A percentile compares a stretch with the other conserved stretches of the same genome.
Evolutionary conservation across 1,140 invertebrate species (phyloP).

Genomic region (Halyomorpha halys): DNA sequence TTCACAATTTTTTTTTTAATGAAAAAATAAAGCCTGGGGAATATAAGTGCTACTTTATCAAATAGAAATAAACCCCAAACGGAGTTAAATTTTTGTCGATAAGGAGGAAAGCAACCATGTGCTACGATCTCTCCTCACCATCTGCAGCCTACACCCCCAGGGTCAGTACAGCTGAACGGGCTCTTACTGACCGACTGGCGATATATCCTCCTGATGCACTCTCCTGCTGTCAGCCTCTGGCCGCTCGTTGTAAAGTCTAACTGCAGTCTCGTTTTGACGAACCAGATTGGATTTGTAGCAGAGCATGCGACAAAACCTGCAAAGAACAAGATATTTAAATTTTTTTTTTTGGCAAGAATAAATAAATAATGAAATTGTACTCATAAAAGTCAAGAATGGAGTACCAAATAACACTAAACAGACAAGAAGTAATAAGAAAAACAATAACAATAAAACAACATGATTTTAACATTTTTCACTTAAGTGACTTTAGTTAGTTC

Average conservation of each 20-base stretch:
- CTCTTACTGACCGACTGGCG: slow-evolving; percentile 32
- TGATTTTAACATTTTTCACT: too few relatives aligned
- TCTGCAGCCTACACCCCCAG: slow-evolving; percentile 10
- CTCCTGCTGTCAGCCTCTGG: slow-evolving; percentile 54
- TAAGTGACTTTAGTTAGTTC: too few relatives aligned
- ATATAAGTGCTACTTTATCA: too few relatives aligned
- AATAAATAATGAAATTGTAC: too few relatives aligned
- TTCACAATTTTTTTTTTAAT: too few relatives aligned
- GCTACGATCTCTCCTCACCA: slow-evolving; percentile 4
- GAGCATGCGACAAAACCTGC: slow-evolving; percentile 90
- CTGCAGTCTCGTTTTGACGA: slow-evolving; percentile 96
- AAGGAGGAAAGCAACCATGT: slow-evolving; percentile 9
- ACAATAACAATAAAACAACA: too few relatives aligned
- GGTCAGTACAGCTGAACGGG: background rate
- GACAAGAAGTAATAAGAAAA: too few relatives aligned
- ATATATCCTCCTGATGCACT: slow-evolving; percentile 75
- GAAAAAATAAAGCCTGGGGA: too few relatives aligned
- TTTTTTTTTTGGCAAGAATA: too few relatives aligned
- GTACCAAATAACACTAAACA: too few relatives aligned
- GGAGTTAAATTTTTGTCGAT: background rate
- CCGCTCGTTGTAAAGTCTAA: slow-evolving; percentile 68
- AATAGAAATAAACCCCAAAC: background rate
- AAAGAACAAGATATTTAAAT: slow-evolving; percentile 34
- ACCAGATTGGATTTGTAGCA: slow-evolving; percentile 98
- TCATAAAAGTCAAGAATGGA: too few relatives aligned